Percentiles rank a stretch among this genome's conserved stretches.
Evolutionary conservation across 2,888 invertebrate genomes (phyloP).

Genomic region (Tetranychus piercei): DNA sequence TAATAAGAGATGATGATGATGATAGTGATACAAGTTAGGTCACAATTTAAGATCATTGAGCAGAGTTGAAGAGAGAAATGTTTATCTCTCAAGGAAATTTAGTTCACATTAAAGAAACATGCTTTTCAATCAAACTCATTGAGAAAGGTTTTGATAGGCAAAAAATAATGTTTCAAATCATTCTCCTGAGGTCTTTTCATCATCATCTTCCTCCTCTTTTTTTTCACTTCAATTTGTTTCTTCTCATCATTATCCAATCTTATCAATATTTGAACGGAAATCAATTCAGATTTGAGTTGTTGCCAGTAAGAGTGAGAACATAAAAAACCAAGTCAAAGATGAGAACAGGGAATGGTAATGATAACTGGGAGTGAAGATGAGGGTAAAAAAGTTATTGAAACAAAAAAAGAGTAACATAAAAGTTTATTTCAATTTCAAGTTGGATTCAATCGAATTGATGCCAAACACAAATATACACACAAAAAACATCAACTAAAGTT

Average conservation of each 20-base stretch:
- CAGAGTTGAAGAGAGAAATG: not conserved
- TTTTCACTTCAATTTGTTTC: not conserved
- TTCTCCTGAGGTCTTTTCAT: not conserved
- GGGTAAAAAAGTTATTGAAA: no score
- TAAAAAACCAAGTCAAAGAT: not conserved
- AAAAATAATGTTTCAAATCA: not conserved
- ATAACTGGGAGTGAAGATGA: no score
- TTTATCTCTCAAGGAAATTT: not conserved
- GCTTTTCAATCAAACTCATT: not conserved
- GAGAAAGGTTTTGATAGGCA: not conserved
- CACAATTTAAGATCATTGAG: not conserved
- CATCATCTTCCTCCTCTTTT: not conserved
- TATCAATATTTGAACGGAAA: not conserved
- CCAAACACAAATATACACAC: no score
- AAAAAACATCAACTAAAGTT: no score
- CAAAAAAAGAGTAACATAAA: no score
- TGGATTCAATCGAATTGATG: no score
- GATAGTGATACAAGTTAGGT: not conserved
- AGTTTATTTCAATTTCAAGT: no score
- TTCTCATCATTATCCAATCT: not conserved
- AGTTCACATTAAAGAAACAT: not conserved
- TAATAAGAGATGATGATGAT: not conserved
- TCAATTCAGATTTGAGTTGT: not conserved
- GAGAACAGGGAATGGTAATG: no score
- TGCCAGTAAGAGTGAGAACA: not conserved